phyloP scores from a whole-genome alignment of 2,797 vertebrate species.

The Enteromius treurensis region DNA sequence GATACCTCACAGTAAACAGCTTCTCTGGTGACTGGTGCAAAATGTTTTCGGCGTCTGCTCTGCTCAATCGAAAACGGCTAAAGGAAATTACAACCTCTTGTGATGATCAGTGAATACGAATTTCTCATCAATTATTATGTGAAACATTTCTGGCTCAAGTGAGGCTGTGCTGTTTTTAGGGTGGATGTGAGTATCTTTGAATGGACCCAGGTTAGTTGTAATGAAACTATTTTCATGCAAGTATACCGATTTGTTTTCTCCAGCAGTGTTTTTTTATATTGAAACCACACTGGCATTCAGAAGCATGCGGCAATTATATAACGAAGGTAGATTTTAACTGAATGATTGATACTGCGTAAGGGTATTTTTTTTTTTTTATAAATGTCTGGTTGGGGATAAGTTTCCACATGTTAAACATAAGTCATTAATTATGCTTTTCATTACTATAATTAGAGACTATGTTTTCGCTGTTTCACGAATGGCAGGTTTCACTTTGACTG shows the following conservation, averaged over 20 bases:
- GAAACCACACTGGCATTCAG: background rate
- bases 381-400: background rate
- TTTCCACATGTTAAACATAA: background rate
- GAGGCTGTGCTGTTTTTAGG: constrained; percentile 12
- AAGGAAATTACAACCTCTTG: constrained; percentile 40
- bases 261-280: background rate
- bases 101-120: constrained; percentile 17
- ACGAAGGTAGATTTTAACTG: background rate
- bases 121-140: background rate
- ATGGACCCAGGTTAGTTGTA: background rate
- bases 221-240: background rate
- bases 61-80: constrained; percentile 3
- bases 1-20: constrained; percentile 23
- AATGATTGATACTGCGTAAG: background rate
- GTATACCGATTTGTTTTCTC: background rate
- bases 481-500: background rate
- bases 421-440: background rate
- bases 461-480: background rate
- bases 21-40: constrained; percentile 36
- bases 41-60: constrained; percentile 23
- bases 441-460: no score
- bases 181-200: background rate
- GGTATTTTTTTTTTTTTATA: background rate
- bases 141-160: constrained; percentile 16
- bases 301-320: background rate